Base-by-base conservation (phyloP, 2,797 vertebrate species). In the Argentina silus region DNA sequence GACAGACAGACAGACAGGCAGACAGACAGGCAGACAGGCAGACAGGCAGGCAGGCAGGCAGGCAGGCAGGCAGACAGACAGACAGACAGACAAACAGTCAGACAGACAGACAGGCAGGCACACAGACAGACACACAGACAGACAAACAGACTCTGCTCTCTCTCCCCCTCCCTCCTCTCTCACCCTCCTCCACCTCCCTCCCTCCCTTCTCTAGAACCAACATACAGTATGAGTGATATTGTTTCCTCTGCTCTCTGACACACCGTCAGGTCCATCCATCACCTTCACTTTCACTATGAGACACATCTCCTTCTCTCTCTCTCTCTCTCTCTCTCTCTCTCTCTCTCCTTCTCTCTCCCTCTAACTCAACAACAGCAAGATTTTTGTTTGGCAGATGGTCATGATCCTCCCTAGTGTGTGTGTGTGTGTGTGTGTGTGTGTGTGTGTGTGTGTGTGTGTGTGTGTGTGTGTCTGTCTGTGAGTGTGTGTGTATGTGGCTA, bases 101-200 rank as follows among this genome's bases (percentile, higher is more conserved):
- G 53, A 67, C 55, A 55, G 47, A 23, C 59, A 64, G 47, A 12
- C 59, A 63, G 23, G 64, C 70, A 50, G 14, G 12, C 60, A 59
- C 7, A 23, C 47, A 44, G 36, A 56, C 59, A 70, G 27, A 48
- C 61, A 51, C 2, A 51, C 47, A 67, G 14, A 42, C 44, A 45
- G 7, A 56, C 55, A 56, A 0, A 7, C 55, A 36, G 27, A 36
- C 27, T 36, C 27, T 36, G n/a, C 27, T 4, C 27, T 36, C 27
- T n/a, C 27, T 36, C 27, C 27, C 1, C 27, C 27, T 36, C 27
- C 27, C 27, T 36, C 27, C 27, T n/a, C n/a, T n/a, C n/a, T n/a
- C n/a, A n/a, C 27, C 27, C 27, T 36, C 27, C 27, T 36, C 27
- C 27, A 36, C 27, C 27, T 36, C 27, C 27, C 27, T 36, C 27